Evolutionary conservation across 1,140 invertebrate genomes (phyloP).

Genomic region (Drosophila nebulosa): DNA sequence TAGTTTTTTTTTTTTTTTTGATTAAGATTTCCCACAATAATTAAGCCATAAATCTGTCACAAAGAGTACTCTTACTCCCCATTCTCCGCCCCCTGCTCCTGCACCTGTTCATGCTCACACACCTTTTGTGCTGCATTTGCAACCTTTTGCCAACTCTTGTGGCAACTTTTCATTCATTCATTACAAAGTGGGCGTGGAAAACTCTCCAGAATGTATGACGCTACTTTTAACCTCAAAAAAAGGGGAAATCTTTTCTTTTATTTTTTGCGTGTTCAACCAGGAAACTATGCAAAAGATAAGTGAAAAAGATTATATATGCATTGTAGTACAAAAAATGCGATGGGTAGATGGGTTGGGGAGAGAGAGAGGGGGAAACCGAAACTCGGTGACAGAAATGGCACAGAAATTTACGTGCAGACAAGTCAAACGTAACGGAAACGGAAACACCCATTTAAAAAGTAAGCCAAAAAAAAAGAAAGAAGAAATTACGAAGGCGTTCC

Average conservation of each 20-base stretch:
- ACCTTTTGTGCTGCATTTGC: slow-evolving; percentile 29
- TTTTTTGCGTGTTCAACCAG: slow-evolving; percentile 23
- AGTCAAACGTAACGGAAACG: slow-evolving; percentile 71
- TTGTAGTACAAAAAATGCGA: slow-evolving; percentile 71
- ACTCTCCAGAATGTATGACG: slow-evolving; percentile 61
- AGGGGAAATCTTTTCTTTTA: not conserved
- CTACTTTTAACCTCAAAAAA: slow-evolving; percentile 61
- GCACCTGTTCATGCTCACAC: slow-evolving; percentile 52
- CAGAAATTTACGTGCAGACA: slow-evolving; percentile 66
- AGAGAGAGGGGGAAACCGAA: slow-evolving; percentile 14
- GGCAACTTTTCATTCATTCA: slow-evolving; percentile 62
- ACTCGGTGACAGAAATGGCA: slow-evolving; percentile 37
- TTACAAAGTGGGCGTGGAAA: slow-evolving; percentile 19
- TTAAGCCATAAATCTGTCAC: slow-evolving; percentile 72
- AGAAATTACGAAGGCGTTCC: slow-evolving; percentile 22
- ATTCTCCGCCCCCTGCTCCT: too few relatives aligned
- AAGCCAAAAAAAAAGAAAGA: slow-evolving; percentile 31
- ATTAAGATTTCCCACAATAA: slow-evolving; percentile 28
- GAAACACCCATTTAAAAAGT: slow-evolving; percentile 70
- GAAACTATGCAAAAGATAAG: slow-evolving; percentile 74
- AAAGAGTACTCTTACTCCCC: too few relatives aligned
- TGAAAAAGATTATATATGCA: slow-evolving; percentile 78
- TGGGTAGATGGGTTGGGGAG: slow-evolving; percentile 37
- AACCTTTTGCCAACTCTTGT: slow-evolving; percentile 26
- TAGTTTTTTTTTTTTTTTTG: not conserved